These are phyloP conservation scores for Chromobotia macracanthus DNA, from an alignment of 2,797 vertebrate species.

Conservation along the genomic window DNA sequence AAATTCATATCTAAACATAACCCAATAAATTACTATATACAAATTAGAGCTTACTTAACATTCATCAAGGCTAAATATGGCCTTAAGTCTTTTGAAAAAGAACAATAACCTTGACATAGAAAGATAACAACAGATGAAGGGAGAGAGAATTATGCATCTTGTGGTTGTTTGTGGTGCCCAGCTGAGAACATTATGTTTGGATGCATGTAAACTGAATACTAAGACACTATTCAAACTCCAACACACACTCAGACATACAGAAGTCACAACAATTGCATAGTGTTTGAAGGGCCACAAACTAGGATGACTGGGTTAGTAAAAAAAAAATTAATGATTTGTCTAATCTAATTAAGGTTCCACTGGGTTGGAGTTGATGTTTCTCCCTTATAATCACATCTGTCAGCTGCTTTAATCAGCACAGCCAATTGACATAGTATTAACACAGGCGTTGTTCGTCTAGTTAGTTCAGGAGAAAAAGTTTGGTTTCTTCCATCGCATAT, in stretches of 20 bases:
- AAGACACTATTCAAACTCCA: slow-evolving; percentile 13
- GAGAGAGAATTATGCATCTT: slow-evolving; percentile 30
- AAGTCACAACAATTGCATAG: neutral
- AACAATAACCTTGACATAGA: slow-evolving; percentile 22
- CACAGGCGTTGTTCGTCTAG: too few species aligned
- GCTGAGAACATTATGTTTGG: slow-evolving; percentile 26
- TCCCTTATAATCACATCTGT: neutral
- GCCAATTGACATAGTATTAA: too few species aligned
- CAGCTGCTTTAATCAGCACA: too few species aligned
- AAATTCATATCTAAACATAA: too few species aligned
- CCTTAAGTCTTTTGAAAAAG: slow-evolving; percentile 5
- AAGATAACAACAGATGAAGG: slow-evolving; percentile 1
- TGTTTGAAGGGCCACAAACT: neutral
- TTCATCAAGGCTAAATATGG: neutral
- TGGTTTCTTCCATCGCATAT: too few species aligned
- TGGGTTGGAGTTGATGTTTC: neutral
- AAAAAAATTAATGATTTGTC: neutral
- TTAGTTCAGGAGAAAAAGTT: too few species aligned
- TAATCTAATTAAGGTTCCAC: neutral
- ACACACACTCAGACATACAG: neutral
- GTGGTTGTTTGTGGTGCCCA: slow-evolving; percentile 14
- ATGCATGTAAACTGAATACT: slow-evolving; percentile 16
- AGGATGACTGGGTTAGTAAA: too few species aligned
- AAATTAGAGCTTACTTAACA: neutral
- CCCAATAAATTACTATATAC: too few species aligned